These are phyloP conservation scores for Octodonta nipae DNA, from an alignment of 2,888 invertebrate species.

Conservation along the genomic window DNA sequence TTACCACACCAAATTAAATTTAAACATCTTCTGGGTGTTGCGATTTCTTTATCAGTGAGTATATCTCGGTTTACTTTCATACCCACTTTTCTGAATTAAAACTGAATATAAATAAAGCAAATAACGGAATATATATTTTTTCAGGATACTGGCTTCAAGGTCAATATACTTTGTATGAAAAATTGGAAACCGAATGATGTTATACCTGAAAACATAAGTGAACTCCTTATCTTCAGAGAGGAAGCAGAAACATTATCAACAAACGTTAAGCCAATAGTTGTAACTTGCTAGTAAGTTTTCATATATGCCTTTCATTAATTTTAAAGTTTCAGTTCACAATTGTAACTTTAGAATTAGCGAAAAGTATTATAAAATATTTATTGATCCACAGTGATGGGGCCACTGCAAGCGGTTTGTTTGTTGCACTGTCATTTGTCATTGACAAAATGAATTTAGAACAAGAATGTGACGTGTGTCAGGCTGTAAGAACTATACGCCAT, in stretches of 20 bases:
- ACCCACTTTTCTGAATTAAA: too few relatives aligned
- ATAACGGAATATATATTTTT: too few relatives aligned
- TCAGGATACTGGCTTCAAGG: neutral
- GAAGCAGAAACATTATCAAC: slow-evolving; percentile 27
- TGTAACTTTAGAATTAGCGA: too few relatives aligned
- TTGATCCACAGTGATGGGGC: slow-evolving; percentile 37
- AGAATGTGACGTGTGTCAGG: slow-evolving; percentile 38
- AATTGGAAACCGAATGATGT: slow-evolving; percentile 25
- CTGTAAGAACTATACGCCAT: slow-evolving; percentile 35
- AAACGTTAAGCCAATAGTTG: slow-evolving; percentile 26
- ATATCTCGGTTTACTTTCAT: too few relatives aligned
- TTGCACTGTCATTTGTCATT: slow-evolving; percentile 35
- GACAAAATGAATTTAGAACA: slow-evolving; percentile 40
- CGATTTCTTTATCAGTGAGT: too few relatives aligned
- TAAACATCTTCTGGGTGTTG: too few relatives aligned
- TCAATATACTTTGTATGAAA: slow-evolving; percentile 22
- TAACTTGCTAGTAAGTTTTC: slow-evolving; percentile 34
- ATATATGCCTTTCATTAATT: neutral
- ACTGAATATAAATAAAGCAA: too few relatives aligned
- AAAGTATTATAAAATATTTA: too few relatives aligned
- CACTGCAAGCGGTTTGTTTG: slow-evolving; percentile 36
- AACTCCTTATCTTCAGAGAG: slow-evolving; percentile 31
- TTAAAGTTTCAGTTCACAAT: neutral
- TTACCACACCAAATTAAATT: too few relatives aligned
- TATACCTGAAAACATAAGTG: slow-evolving; percentile 19